A percentile compares a stretch with the other conserved stretches of the same genome.
Conservation (phyloP, 2,888 invertebrate genomes). For the Heliconius ethilla region DNA sequence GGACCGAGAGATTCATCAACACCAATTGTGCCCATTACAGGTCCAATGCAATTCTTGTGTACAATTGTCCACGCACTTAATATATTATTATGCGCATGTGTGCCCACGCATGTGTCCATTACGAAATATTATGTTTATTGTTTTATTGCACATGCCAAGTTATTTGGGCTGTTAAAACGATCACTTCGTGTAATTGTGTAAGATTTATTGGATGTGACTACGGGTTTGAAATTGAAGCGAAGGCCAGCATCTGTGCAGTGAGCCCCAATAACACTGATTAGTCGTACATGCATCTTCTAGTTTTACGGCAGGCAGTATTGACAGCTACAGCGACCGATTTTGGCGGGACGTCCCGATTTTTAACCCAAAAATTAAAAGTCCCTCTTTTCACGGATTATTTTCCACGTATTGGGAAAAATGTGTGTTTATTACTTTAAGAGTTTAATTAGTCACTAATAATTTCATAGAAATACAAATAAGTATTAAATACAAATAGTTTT, state of each 20-base stretch:
- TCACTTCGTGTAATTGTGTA: conserved; percentile 43
- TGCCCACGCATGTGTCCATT: conserved; percentile 38
- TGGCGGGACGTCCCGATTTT: no score
- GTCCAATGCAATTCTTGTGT: conserved; percentile 33
- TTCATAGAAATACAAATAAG: no score
- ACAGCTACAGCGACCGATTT: no score
- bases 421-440: no score
- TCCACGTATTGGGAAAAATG: no score
- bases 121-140: conserved; percentile 39
- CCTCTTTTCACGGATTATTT: no score
- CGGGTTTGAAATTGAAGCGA: conserved; percentile 43
- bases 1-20: conserved; percentile 31
- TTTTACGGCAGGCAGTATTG: conserved; percentile 37
- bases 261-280: conserved; percentile 41
- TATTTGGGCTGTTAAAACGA: conserved; percentile 44
- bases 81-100: conserved; percentile 6
- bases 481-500: no score
- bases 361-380: no score
- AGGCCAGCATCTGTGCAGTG: conserved; percentile 44
- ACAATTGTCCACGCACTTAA: conserved; percentile 8
- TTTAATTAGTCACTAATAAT: no score
- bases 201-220: conserved; percentile 44
- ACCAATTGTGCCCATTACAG: conserved; percentile 41
- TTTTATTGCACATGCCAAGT: conserved; percentile 44
- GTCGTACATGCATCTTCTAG: conserved; percentile 41